Evolutionary conservation across 1,140 invertebrate genomes (phyloP).

Genomic region (Amyelois transitella): DNA sequence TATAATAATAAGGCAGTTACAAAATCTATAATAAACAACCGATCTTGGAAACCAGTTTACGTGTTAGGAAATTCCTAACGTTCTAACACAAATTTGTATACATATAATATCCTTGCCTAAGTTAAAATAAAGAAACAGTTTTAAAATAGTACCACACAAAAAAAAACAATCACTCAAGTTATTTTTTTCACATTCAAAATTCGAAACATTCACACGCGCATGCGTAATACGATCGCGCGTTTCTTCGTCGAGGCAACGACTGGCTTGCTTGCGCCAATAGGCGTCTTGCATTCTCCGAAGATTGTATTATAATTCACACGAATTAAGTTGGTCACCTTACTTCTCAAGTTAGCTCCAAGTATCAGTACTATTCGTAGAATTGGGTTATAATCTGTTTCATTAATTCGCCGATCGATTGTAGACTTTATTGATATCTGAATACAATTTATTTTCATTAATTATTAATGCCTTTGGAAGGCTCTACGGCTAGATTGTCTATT

Average conservation of each 20-base stretch:
- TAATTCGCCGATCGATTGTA: not conserved
- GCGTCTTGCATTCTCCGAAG: constrained; percentile 45
- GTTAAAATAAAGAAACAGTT: constrained; percentile 8
- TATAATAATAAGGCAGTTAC: constrained; percentile 25
- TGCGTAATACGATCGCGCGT: constrained; percentile 25
- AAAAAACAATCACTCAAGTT: constrained; percentile 11
- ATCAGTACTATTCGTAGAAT: constrained; percentile 22
- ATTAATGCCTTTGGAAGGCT: constrained; percentile 10
- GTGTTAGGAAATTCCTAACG: constrained; percentile 17
- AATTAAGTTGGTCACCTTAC: constrained; percentile 33
- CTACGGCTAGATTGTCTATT: not conserved
- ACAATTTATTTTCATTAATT: constrained; percentile 6
- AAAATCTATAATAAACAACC: constrained; percentile 18
- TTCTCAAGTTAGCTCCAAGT: constrained; percentile 19
- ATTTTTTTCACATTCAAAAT: constrained; percentile 9
- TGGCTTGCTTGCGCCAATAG: constrained; percentile 33
- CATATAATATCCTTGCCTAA: constrained; percentile 9
- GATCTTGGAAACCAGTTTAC: constrained; percentile 17
- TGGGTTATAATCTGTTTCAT: constrained; percentile 23
- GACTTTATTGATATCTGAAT: not conserved
- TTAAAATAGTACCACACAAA: constrained; percentile 18
- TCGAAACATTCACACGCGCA: constrained; percentile 19
- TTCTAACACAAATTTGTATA: not conserved
- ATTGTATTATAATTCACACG: constrained; percentile 38
- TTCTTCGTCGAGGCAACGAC: constrained; percentile 34